These are phyloP conservation scores for Latrodectus hesperus DNA, from an alignment of 2,888 invertebrate genomes.

Conservation along the genomic window DNA sequence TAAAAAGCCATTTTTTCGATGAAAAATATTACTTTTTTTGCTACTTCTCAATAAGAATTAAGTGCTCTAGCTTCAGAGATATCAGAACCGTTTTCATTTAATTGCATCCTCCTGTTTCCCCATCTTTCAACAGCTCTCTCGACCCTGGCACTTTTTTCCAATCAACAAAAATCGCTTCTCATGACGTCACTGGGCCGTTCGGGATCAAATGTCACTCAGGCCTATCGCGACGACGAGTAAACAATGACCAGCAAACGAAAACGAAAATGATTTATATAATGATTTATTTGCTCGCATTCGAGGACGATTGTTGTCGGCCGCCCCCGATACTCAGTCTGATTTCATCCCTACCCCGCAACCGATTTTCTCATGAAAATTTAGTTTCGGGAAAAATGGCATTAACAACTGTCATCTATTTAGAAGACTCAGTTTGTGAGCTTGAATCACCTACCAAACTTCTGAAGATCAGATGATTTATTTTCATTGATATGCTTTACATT, in stretches of 20 bases:
- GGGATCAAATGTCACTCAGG: slow-evolving; percentile 39
- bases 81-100: slow-evolving; percentile 18
- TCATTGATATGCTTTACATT: no score
- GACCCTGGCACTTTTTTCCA: slow-evolving; percentile 20
- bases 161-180: slow-evolving; percentile 61
- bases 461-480: no score
- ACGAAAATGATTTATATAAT: slow-evolving; percentile 66
- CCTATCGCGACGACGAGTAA: slow-evolving; percentile 56
- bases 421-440: no score
- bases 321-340: neutral
- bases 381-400: slow-evolving; percentile 3
- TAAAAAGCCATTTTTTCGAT: no score
- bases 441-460: no score
- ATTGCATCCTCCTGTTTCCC: slow-evolving; percentile 14
- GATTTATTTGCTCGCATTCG: slow-evolving; percentile 61
- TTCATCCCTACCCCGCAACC: slow-evolving; percentile 21
- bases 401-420: neutral
- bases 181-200: slow-evolving; percentile 55
- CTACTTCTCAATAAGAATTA: no score
- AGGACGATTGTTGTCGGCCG: slow-evolving; percentile 36
- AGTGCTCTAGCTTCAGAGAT: no score
- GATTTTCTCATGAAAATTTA: slow-evolving; percentile 56
- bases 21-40: no score
- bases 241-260: slow-evolving; percentile 46
- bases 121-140: neutral